Evolutionary conservation across 2,888 invertebrate genomes (phyloP).

Genomic region (Oxyscelio sp.): DNA sequence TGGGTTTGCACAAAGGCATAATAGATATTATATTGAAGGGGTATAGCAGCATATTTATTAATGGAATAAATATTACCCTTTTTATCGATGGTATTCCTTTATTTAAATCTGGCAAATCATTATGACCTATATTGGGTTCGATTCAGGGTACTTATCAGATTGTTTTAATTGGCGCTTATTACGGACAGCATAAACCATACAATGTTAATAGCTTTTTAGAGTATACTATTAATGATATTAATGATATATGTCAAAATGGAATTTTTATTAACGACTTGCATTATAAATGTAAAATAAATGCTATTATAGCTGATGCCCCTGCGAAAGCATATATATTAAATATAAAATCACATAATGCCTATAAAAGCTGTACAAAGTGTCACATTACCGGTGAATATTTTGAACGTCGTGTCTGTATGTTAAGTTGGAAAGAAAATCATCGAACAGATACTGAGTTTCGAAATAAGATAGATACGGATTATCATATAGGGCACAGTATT

Average conservation of each 20-base stretch:
- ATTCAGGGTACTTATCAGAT: background rate
- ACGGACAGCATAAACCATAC: conserved; percentile 17
- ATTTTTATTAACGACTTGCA: background rate
- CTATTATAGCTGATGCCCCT: conserved; percentile 43
- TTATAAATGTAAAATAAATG: conserved; percentile 12
- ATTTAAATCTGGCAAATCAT: conserved; percentile 5
- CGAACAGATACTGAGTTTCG: conserved; percentile 11
- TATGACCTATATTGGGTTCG: conserved; percentile 39
- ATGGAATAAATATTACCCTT: background rate
- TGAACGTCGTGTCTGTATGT: conserved; percentile 8
- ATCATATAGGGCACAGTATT: conserved; percentile 8
- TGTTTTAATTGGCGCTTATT: conserved; percentile 48
- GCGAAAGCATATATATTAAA: conserved; percentile 49
- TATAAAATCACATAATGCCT: conserved; percentile 28
- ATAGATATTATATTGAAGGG: background rate
- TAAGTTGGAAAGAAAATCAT: background rate
- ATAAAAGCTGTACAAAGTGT: conserved; percentile 45
- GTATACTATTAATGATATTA: background rate
- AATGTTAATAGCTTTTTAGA: background rate
- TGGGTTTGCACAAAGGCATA: conserved; percentile 11
- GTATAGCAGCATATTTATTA: background rate
- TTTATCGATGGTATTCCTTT: background rate
- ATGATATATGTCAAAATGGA: conserved; percentile 16
- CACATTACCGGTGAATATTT: conserved; percentile 1
- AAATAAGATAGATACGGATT: background rate